These are phyloP conservation scores for Urocyon cinereoargenteus DNA, from an alignment of 2,797 vertebrate genomes.

Conservation along the genomic window DNA sequence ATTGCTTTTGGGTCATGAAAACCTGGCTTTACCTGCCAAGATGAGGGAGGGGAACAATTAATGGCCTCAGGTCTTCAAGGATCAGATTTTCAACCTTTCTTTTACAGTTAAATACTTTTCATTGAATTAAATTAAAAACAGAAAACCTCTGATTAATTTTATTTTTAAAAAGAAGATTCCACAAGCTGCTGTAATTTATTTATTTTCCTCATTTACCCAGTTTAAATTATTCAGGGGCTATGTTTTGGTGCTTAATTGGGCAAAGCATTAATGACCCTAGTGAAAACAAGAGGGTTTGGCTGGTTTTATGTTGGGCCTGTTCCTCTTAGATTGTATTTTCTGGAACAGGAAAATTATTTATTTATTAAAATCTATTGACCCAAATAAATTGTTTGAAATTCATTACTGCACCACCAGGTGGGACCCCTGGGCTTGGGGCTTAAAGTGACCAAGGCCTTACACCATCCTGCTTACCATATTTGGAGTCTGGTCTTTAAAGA, in stretches of 20 bases:
- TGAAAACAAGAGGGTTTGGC: conserved; percentile 62
- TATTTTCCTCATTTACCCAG: conserved; percentile 82
- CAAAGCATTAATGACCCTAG: conserved; percentile 76
- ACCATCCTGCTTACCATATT: conserved; percentile 1
- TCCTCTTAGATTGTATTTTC: conserved; percentile 73
- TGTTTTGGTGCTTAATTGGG: conserved; percentile 82
- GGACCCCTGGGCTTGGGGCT: not conserved
- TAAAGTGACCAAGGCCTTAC: not conserved
- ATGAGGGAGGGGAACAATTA: too few relatives aligned
- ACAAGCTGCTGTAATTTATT: conserved; percentile 67
- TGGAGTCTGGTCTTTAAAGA: conserved; percentile 40
- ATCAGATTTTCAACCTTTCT: not conserved
- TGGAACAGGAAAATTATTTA: conserved; percentile 46
- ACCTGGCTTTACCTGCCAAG: not conserved
- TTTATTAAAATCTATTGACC: conserved; percentile 80
- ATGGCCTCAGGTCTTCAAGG: not conserved
- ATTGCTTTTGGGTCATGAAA: not conserved
- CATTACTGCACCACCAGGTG: conserved; percentile 55
- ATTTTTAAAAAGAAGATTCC: conserved; percentile 75
- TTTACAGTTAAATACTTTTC: conserved; percentile 30
- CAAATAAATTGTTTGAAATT: conserved; percentile 71
- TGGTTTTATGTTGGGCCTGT: conserved; percentile 69
- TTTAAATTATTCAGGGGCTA: conserved; percentile 83
- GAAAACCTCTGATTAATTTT: conserved; percentile 68
- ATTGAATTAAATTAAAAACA: not conserved